Percentiles rank a stretch among this genome's conserved stretches.
These are phyloP conservation scores for Glandiceps talaboti DNA, from an alignment of 53 echinoderm and acorn worm species.

Conservation along the genomic window DNA sequence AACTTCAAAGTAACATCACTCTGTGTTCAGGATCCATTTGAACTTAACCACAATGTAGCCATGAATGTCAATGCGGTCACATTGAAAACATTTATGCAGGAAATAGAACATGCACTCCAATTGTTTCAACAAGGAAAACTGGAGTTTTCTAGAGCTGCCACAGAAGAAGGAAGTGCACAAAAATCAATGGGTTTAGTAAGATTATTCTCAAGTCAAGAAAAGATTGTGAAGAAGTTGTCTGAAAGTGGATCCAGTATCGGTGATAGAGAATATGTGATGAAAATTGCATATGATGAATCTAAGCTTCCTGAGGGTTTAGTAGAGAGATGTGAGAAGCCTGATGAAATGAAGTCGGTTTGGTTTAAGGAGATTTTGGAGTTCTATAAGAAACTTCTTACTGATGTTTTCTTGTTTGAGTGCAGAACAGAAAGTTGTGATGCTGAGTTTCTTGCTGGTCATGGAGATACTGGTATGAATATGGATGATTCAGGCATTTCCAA, in stretches of 20 bases:
- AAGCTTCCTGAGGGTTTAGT: conserved; percentile 36
- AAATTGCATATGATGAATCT: conserved; percentile 25
- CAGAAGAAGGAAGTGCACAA: not conserved
- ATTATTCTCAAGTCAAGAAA: conserved; percentile 16
- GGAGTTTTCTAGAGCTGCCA: not conserved
- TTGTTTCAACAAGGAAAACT: not conserved
- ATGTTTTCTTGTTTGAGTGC: conserved; percentile 56
- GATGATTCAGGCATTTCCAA: conserved; percentile 3
- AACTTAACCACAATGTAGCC: conserved; percentile 72
- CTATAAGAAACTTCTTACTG: conserved; percentile 26
- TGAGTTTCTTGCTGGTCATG: not conserved
- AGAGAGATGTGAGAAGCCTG: conserved; percentile 5
- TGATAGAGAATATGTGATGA: not conserved
- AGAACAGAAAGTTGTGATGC: conserved; percentile 2
- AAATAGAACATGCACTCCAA: not conserved
- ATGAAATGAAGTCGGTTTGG: conserved; percentile 41
- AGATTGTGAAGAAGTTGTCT: conserved; percentile 23
- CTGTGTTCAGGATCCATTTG: conserved; percentile 90
- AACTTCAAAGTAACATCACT: conserved; percentile 38
- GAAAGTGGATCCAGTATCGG: not conserved
- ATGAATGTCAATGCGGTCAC: conserved; percentile 46
- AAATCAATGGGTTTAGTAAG: not conserved
- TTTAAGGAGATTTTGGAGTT: conserved; percentile 27
- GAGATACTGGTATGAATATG: not conserved
- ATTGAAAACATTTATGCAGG: not conserved